Evolutionary conservation across 1,140 invertebrate genomes (phyloP).

Genomic region (Nasonia vitripennis): DNA sequence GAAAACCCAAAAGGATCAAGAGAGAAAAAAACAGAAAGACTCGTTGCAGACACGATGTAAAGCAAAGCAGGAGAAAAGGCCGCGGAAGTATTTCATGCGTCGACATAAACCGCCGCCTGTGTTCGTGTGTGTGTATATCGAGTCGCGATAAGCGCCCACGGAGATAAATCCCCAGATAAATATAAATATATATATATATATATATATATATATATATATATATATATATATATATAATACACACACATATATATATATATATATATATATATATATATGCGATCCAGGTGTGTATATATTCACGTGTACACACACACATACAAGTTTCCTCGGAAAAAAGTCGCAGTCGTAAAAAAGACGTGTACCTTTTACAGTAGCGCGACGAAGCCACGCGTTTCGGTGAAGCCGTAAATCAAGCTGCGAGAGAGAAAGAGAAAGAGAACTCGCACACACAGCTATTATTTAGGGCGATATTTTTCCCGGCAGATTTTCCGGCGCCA

Average conservation of each 20-base stretch:
- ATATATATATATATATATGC: slow-evolving; percentile 16
- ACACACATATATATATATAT: not conserved
- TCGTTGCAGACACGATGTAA: slow-evolving; percentile 12
- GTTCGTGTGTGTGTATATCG: slow-evolving; percentile 31
- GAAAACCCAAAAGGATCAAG: slow-evolving; percentile 1
- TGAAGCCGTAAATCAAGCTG: not conserved
- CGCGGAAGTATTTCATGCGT: slow-evolving; percentile 42
- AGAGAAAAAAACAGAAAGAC: not conserved
- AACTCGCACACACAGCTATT: not conserved
- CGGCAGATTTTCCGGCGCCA: slow-evolving; percentile 10
- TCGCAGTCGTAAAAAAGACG: not conserved
- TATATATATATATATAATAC: no score
- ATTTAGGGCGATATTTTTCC: slow-evolving; percentile 37
- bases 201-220: slow-evolving; percentile 13
- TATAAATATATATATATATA: not conserved
- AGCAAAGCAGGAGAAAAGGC: slow-evolving; percentile 36
- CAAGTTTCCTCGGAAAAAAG: not conserved
- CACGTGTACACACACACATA: not conserved
- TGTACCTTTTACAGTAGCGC: not conserved
- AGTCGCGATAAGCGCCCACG: slow-evolving; percentile 33
- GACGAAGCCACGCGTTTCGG: not conserved
- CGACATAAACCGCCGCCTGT: slow-evolving; percentile 13
- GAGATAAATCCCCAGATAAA: slow-evolving; percentile 45
- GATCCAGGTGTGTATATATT: slow-evolving; percentile 17
- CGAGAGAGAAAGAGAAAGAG: not conserved